A percentile compares a stretch with the other conserved stretches of the same genome.
Evolutionary conservation across 2,888 invertebrate genomes (phyloP).

Genomic region (Ichneumoninae sp.): DNA sequence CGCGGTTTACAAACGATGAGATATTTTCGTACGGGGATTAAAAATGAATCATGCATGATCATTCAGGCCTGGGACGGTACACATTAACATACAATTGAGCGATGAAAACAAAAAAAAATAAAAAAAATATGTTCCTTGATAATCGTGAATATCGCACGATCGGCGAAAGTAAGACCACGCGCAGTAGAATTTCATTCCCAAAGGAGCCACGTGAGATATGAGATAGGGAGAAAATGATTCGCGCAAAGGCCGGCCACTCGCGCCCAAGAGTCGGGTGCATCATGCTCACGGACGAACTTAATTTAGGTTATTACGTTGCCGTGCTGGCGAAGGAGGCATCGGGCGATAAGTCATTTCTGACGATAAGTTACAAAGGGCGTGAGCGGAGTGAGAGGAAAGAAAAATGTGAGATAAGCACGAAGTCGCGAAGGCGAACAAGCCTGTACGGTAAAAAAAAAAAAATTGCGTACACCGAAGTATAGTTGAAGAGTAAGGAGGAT

Average conservation of each 20-base stretch:
- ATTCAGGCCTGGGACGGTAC: neutral
- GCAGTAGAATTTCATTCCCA: neutral
- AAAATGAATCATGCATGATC: conserved; percentile 54
- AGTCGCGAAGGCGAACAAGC: conserved; percentile 2
- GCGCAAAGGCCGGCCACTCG: conserved; percentile 2
- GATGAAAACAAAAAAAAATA: conserved; percentile 38
- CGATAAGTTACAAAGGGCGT: conserved; percentile 30
- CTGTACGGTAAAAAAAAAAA: neutral
- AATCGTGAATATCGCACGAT: neutral
- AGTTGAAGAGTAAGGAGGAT: neutral
- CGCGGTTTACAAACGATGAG: neutral
- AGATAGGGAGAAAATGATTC: conserved; percentile 25
- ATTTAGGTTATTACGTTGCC: conserved; percentile 73
- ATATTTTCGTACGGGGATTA: conserved; percentile 55
- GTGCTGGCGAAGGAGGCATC: conserved; percentile 54
- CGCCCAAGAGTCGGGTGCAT: conserved; percentile 1
- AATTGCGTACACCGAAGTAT: neutral
- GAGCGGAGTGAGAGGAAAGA: conserved; percentile 45
- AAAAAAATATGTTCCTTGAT: neutral
- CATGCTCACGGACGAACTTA: conserved; percentile 56
- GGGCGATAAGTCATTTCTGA: conserved; percentile 67
- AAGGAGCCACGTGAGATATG: conserved; percentile 12
- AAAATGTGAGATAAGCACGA: conserved; percentile 7
- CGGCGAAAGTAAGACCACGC: neutral
- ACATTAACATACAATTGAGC: conserved; percentile 28